These are phyloP conservation scores for Taeniopygia guttata DNA, from an alignment of 2,797 vertebrate species.

Conservation along the genomic window DNA sequence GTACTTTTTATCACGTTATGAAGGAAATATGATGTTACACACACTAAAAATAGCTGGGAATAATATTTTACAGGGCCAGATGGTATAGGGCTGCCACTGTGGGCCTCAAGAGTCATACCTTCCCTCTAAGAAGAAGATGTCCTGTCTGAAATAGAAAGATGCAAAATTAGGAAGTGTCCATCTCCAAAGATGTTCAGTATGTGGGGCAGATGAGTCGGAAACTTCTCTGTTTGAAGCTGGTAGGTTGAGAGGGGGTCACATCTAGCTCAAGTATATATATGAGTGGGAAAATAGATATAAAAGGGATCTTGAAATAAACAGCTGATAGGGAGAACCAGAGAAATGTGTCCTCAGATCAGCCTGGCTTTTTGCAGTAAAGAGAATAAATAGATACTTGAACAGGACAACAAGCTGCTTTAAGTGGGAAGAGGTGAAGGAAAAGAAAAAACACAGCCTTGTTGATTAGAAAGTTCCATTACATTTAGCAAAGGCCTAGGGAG, in stretches of 20 bases:
- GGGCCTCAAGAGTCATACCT: neutral
- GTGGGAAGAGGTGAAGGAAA: neutral
- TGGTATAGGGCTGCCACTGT: neutral
- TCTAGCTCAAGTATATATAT: neutral
- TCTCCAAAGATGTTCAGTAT: neutral
- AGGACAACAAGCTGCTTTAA: neutral
- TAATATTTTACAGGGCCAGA: neutral
- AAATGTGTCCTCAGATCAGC: neutral
- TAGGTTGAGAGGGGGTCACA: neutral
- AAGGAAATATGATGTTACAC: neutral
- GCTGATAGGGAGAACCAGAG: neutral
- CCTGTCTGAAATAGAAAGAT: neutral
- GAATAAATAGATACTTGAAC: neutral
- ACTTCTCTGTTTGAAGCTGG: neutral
- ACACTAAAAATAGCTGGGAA: neutral
- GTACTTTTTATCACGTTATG: neutral
- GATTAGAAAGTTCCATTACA: neutral
- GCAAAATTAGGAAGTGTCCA: neutral
- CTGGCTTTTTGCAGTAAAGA: neutral
- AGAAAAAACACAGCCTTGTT: neutral
- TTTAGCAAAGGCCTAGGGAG: conserved; percentile 24
- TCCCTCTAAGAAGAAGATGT: neutral
- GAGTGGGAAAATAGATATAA: neutral
- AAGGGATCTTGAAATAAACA: neutral
- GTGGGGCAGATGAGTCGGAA: neutral